A percentile compares a stretch with the other conserved stretches of the same genome.
Evolutionary conservation across 2,888 invertebrate species (phyloP).

Genomic region (Drosophila rellima): DNA sequence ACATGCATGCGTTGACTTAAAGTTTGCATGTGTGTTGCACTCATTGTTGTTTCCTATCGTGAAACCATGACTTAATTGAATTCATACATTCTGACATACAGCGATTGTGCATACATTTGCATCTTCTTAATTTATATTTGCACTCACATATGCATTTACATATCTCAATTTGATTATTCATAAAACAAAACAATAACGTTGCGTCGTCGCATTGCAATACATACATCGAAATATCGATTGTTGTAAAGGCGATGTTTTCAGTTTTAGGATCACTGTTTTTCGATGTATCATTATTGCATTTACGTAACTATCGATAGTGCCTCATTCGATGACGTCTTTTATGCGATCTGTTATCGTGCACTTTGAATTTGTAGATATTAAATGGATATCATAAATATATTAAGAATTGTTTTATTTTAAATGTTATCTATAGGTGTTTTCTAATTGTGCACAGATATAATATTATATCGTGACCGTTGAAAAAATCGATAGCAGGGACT

Average conservation of each 20-base stretch:
- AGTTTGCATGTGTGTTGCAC: not conserved
- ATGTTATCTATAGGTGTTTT: not conserved
- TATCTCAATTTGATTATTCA: not conserved
- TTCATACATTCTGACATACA: not conserved
- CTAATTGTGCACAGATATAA: not conserved
- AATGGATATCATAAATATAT: no score
- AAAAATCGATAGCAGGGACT: not conserved
- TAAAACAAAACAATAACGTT: not conserved
- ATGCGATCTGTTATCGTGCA: no score
- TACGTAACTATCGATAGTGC: not conserved
- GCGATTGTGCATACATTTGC: not conserved
- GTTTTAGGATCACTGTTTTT: no score
- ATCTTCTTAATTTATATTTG: not conserved
- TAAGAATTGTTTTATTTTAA: no score
- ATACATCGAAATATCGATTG: no score
- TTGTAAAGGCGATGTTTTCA: no score
- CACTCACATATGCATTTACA: not conserved
- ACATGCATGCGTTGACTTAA: not conserved
- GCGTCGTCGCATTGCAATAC: no score
- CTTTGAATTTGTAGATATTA: not conserved
- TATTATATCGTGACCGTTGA: not conserved
- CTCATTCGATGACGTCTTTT: not conserved
- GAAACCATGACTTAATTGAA: slow-evolving; percentile 13
- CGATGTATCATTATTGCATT: no score
- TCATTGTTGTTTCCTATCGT: slow-evolving; percentile 10